These are phyloP conservation scores for Trichomycterus rosablanca DNA, from an alignment of 2,113 vertebrate genomes.

Conservation along the genomic window DNA sequence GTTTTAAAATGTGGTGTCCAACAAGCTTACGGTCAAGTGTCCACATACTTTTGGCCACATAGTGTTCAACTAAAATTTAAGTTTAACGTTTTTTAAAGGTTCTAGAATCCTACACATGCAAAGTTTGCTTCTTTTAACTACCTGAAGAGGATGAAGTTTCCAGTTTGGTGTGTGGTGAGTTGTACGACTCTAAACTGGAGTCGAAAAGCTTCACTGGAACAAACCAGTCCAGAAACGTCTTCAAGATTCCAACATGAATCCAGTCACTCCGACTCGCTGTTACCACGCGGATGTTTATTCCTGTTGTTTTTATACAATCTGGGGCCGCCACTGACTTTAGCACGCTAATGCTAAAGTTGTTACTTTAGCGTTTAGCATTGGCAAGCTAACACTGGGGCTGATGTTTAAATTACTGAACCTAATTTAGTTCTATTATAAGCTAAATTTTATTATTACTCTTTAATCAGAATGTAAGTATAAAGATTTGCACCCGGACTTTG, in stretches of 20 bases:
- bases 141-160: no score
- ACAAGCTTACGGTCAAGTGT: no score
- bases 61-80: no score
- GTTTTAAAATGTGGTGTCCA: no score
- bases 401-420: neutral
- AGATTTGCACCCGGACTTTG: neutral
- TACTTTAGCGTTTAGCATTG: neutral
- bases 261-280: neutral
- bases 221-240: no score
- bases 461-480: no score
- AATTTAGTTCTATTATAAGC: neutral
- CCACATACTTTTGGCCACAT: no score
- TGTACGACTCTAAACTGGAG: no score
- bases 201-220: no score
- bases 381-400: neutral
- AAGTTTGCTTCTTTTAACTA: no score
- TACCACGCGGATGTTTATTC: constrained; percentile 4
- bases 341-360: neutral
- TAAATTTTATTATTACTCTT: neutral
- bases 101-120: no score
- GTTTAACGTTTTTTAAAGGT: no score
- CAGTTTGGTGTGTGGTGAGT: neutral
- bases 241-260: neutral
- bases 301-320: constrained; percentile 17
- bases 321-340: neutral